Evolutionary conservation across 2,888 invertebrate species (phyloP).

Genomic region (Eupithecia tripunctaria): DNA sequence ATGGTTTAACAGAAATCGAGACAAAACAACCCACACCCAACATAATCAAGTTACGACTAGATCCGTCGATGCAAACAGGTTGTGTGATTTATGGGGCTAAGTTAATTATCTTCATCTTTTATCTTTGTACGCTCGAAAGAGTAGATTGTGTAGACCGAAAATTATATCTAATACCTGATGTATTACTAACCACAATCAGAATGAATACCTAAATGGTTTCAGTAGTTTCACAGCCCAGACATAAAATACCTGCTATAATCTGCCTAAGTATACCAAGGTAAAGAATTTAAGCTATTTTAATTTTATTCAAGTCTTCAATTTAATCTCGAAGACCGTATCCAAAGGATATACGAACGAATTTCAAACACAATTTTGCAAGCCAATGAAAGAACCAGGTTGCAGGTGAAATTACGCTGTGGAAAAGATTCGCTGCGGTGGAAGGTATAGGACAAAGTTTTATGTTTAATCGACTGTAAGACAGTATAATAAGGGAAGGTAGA

Average conservation of each 20-base stretch:
- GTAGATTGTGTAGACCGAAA: no score
- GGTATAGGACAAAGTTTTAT: conserved; percentile 12
- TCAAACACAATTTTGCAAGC: conserved; percentile 33
- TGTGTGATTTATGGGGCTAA: background rate
- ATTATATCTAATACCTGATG: no score
- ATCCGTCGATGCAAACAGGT: background rate
- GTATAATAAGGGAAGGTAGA: background rate
- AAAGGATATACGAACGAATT: conserved; percentile 25
- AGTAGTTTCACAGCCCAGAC: no score
- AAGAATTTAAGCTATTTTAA: conserved; percentile 1
- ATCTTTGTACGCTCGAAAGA: no score
- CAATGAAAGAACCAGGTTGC: conserved; percentile 37
- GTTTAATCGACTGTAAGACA: conserved; percentile 13
- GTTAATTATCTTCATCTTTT: no score
- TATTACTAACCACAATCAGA: no score
- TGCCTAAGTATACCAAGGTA: background rate
- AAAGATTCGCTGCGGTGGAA: conserved; percentile 23
- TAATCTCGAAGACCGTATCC: conserved; percentile 17
- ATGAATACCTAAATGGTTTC: no score
- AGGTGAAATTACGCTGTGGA: conserved; percentile 35
- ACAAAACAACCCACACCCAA: background rate
- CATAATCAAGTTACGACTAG: background rate
- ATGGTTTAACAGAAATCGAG: background rate
- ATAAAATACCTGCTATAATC: no score
- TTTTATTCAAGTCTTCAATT: conserved; percentile 22